Base-by-base conservation (phyloP, 2,888 invertebrate genomes). In the Amblyjoppa proteus region DNA sequence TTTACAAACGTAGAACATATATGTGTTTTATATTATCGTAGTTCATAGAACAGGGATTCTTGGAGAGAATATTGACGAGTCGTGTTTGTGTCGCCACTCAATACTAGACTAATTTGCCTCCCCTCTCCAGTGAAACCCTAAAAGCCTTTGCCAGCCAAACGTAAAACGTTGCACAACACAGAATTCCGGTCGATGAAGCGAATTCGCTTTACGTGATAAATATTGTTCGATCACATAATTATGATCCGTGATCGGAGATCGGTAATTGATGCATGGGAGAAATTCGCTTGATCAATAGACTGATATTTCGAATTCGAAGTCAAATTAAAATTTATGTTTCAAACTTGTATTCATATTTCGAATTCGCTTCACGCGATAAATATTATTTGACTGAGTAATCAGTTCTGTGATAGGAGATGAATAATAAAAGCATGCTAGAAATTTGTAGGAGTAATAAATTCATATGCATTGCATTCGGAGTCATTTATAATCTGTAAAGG, bases 81-180 rank as follows among this genome's bases (percentile, higher is more conserved):
- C 69, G 68, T 38, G 74, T 31, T 51, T 58, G 71, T 80, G 56
- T 77, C 76, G 73, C 79, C 77, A 71, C 82, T 82, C 61, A 49
- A 58, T 61, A 83, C 68, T 76, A 49, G 84, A 87, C 81, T 83
- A 69, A 53, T 69, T 73, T 41, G 61, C 31, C 41, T 49, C 16
- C 51, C 56, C 79, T 9, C 31, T 79, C 56, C 58, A 34, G 68
- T 70, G 88, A 88, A 87, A 83, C 86, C 87, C 58, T 79, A 86
- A 75, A 64, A 87, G 45, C 80, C 51, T 49, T 79, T 56, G 56
- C 25, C 73, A 71, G 80, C 64, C 81, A 41, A 83, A 78, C 78
- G 74, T 79, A 58, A 77, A 85, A 75, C 69, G 64, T 83, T 85
- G 81, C 77, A 83, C 74, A 85, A 87, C 75, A 71, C 64, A 53